Conservation (phyloP, 2,113 vertebrate genomes). For the Phylloscopus trochilus region DNA sequence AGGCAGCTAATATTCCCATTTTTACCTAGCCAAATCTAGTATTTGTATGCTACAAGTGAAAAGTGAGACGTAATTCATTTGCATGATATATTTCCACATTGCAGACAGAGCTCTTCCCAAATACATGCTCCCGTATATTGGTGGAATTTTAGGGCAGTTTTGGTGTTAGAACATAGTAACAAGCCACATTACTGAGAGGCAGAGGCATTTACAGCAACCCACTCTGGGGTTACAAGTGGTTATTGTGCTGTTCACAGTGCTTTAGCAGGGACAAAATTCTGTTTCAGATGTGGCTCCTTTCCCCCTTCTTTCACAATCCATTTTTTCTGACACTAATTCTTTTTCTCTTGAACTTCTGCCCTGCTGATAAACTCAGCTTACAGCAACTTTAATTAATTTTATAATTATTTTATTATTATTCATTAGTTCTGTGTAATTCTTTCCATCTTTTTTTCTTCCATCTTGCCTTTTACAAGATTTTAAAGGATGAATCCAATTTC, state of each 20-base stretch:
- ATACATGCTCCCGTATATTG: background rate
- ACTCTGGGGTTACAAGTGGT: too few species aligned
- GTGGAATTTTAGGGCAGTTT: background rate
- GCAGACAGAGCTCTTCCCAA: background rate
- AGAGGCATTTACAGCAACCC: background rate
- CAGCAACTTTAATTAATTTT: background rate
- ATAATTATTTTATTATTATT: background rate
- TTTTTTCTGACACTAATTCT: background rate
- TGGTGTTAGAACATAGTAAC: background rate
- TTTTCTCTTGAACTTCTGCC: background rate
- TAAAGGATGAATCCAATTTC: background rate
- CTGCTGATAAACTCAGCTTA: background rate
- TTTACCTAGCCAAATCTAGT: background rate
- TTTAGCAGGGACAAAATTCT: background rate
- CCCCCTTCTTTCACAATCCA: fast-evolving
- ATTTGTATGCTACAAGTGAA: background rate
- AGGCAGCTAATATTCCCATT: background rate
- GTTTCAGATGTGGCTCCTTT: background rate
- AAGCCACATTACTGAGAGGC: background rate
- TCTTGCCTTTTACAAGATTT: background rate
- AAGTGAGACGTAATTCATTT: background rate
- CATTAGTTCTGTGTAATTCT: background rate
- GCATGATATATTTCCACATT: background rate
- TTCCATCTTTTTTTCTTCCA: background rate
- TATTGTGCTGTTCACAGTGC: background rate